Conservation (phyloP, 2,888 invertebrate genomes). For the Microctonus brassicae region DNA sequence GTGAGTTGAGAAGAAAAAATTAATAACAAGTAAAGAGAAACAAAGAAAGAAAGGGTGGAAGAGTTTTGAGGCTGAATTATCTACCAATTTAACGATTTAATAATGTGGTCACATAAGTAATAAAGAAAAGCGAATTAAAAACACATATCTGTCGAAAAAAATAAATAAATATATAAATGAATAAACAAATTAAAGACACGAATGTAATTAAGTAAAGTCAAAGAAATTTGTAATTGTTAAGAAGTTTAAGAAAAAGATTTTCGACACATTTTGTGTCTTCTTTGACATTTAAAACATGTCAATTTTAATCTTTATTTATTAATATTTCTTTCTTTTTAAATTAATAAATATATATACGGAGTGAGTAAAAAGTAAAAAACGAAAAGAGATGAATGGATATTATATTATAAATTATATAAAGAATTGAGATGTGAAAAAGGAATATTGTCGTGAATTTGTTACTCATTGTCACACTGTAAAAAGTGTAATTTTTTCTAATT, state of each 20-base stretch:
- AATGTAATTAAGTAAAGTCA: background rate
- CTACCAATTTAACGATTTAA: background rate
- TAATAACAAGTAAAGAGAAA: too few species aligned
- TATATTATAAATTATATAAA: background rate
- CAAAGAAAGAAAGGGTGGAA: background rate
- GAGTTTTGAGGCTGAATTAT: background rate
- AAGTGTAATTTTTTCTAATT: background rate
- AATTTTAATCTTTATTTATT: background rate
- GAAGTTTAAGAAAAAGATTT: background rate
- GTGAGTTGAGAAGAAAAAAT: background rate
- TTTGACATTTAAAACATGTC: background rate
- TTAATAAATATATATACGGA: background rate
- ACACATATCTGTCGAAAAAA: slow-evolving; percentile 10
- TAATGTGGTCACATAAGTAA: background rate
- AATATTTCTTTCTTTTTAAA: background rate
- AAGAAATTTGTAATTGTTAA: slow-evolving; percentile 1
- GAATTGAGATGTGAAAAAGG: background rate
- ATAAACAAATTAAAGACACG: background rate
- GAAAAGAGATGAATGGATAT: background rate
- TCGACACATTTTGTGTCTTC: background rate
- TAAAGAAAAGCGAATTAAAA: background rate
- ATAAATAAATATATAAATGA: background rate
- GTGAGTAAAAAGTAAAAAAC: background rate
- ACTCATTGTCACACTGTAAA: background rate
- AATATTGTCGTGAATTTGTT: background rate